These are phyloP conservation scores for Patella depressa DNA, from an alignment of 2,888 invertebrate genomes.

Conservation along the genomic window DNA sequence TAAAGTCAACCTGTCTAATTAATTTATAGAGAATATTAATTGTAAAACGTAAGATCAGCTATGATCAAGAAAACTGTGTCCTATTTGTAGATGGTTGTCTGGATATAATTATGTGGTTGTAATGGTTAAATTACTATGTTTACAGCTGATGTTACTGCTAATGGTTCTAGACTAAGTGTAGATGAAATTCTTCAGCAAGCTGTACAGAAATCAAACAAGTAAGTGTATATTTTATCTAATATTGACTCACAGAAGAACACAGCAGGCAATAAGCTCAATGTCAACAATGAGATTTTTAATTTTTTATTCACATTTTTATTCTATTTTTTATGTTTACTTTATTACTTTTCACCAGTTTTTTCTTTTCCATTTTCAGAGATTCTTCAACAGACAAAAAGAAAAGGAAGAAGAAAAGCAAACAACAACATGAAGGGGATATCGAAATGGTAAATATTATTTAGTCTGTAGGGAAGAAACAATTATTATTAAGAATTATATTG, in stretches of 20 bases:
- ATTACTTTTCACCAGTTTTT: neutral
- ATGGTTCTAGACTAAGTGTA: conserved; percentile 45
- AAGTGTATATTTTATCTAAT: conserved; percentile 25
- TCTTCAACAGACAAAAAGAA: conserved; percentile 53
- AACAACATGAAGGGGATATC: conserved; percentile 36
- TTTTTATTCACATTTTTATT: neutral
- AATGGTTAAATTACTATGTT: no score
- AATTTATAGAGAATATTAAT: no score
- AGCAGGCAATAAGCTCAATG: neutral
- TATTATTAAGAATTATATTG: neutral
- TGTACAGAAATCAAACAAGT: conserved; percentile 56
- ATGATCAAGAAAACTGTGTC: no score
- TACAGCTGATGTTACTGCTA: no score
- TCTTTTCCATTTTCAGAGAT: conserved; percentile 43
- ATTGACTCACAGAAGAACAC: neutral
- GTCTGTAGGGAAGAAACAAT: neutral
- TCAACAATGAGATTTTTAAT: neutral
- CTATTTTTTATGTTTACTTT: neutral
- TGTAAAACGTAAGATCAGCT: no score
- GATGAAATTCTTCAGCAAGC: conserved; percentile 58
- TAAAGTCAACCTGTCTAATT: no score
- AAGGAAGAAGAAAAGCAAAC: conserved; percentile 56
- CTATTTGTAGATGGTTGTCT: no score
- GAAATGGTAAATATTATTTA: conserved; percentile 16
- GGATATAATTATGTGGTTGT: no score